Evolutionary conservation across 2,888 invertebrate species (phyloP), one percentile per base, ranked within the genome.

Genomic region (Aphidoletes aphidimyza): DNA sequence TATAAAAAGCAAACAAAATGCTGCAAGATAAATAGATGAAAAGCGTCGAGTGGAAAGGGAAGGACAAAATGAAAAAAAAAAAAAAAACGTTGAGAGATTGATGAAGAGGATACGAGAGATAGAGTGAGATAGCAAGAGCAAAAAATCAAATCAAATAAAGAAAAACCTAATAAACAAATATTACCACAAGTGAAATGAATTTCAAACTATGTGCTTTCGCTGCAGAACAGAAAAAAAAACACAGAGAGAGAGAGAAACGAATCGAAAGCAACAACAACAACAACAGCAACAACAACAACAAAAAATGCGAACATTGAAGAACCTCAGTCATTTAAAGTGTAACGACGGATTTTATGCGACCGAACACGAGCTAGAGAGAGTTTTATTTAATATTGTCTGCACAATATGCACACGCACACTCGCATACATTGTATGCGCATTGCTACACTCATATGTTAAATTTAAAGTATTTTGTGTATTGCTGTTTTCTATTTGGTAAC

Each of bases 131-230:
- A 5, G 54, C n/a, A 47, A 19, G 19, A 19, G 34, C 30, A 30
- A 69, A 69, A 69, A 69, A 26, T 26, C 69, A 69, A 69, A 69
- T 69, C 69, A 34, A 69, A 69, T 69, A 30, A 69, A n/a, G n/a
- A n/a, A 69, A 69, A 69, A 69, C 69, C 69, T 69, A 69, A 30
- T 69, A 34, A 69, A 69, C 69, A 69, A 69, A 69, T 69, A 69
- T 69, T 69, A 69, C 69, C 69, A 34, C 69, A 69, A 69, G 69
- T 69, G 69, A 30, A 69, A 69, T 69, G 69, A 69, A 69, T 69
- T 69, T 69, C 69, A 69, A 69, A 69, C 69, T 69, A 69, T 69
- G 34, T 69, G 69, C 69, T 69, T 69, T 69, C 34, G 14, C 34
- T 11, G 69, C 69, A 26, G 26, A 54, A 54, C 5, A 8, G 54